Evolutionary conservation across 1,140 invertebrate species (phyloP), one percentile per base, ranked within the genome.

Genomic region (Drosophila tsacasi): DNA sequence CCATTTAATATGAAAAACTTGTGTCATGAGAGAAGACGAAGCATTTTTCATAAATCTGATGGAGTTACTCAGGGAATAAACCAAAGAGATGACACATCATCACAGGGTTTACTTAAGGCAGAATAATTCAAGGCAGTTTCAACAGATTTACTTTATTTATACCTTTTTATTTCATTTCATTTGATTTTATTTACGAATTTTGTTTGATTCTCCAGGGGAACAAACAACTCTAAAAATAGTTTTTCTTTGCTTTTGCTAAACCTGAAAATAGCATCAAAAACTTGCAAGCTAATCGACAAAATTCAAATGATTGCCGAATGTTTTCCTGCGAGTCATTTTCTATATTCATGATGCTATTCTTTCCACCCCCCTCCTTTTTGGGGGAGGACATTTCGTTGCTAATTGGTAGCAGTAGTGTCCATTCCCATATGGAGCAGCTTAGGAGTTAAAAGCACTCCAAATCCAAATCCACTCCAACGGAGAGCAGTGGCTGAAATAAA

Each of bases 1-100:
- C n/a, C 54, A 57, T 57, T 57, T 39, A 25, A 57, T 57, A 40
- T 57, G 54, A 55, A 39, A 23, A 39, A 55, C 52, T 37, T 55
- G 32, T 55, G 52, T 55, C 52, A 37, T 25, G 47, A 30, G 49
- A 50, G 47, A 27, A 4, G 9, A 10, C 12, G 15, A 37, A 39
- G 15, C 8, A 39, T 23, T 55, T 39, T 37, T 37, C 15, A 55
- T 12, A 55, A 55, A 55, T 55, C 54, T 55, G 54, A 55, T n/a
- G 19, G 52, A 54, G 19, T 35, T 54, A 10, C 21, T 35, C 32
- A 23, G 47, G 23, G 23, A 25, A 12, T 12, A 19, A 19, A 21
- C 12, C 42, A 6, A 42, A 13, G 30, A 32, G 30, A 32, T 32
- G 30, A 7, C 17, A 40, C 17, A 40, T n/a, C 39, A 40, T 40